Percentiles rank a stretch among this genome's conserved stretches.
phyloP scores from a whole-genome alignment of 2,113 vertebrate species.

The Alosa alosa region DNA sequence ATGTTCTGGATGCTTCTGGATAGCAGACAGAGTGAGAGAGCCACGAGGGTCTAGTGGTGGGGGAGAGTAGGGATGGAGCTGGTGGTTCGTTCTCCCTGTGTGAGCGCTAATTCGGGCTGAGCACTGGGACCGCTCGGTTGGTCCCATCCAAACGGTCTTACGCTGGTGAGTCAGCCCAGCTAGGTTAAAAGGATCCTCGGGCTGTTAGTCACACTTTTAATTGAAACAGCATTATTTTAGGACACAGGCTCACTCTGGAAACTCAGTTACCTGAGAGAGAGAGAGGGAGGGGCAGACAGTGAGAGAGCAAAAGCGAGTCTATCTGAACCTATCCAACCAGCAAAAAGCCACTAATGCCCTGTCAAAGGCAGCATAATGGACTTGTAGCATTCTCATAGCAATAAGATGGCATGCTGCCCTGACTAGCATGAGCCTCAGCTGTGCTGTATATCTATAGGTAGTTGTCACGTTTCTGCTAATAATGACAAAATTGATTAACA shows the following conservation, averaged over 20 bases:
- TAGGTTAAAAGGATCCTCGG: conserved; percentile 36
- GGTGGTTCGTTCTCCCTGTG: neutral
- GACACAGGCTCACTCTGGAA: conserved; percentile 32
- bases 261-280: neutral
- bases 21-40: neutral
- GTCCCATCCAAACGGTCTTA: conserved; percentile 18
- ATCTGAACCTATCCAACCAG: neutral
- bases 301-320: neutral
- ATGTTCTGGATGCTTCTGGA: neutral
- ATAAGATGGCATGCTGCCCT: neutral
- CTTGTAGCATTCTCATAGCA: neutral
- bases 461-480: neutral
- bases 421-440: neutral
- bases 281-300: neutral
- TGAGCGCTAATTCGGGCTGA: conserved; percentile 24
- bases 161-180: conserved; percentile 23
- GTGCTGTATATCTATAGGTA: neutral
- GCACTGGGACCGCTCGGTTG: conserved; percentile 18
- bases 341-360: neutral
- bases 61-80: neutral
- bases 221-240: conserved; percentile 38
- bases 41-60: neutral
- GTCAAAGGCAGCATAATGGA: neutral
- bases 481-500: neutral
- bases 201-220: conserved; percentile 38